Base-by-base conservation (phyloP, 2,797 vertebrate genomes). In the Onychomys arenicola region DNA sequence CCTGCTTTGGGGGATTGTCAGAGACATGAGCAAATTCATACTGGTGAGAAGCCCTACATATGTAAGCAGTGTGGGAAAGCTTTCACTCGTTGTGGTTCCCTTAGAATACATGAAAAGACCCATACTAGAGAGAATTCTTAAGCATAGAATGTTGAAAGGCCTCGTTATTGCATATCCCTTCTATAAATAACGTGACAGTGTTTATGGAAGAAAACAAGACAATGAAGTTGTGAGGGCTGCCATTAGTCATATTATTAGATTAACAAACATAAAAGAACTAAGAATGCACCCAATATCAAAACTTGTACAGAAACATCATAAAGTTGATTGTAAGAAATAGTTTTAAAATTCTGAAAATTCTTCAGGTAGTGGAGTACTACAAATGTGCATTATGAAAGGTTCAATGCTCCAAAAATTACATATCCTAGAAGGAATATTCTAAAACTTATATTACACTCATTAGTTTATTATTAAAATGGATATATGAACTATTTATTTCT, bases 31-130 rank as follows among this genome's bases (percentile, higher is more conserved):
- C 57, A 52, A 34, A 76, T n/a, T n/a, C 57, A 76, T 21, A 81
- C 52, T 16, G 65, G 65, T 7, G 85, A 89, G 65, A 81, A 81
- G 9, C 65, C 52, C 34, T 89, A 40, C 23, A 6, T 71, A 40
- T 93, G 92, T 52, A 84, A 89, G 34, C 85, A 89, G 14, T 95
- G 80, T 40, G 86, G 71, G 25, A 93, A 93, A 81, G 63, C 76
- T 17, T 88, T 93, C 37, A 77, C 73, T 73, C 55, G 65, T 4
- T 37, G 43, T 37, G 86, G 65, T 49, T 88, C 55, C 55, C 55
- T 81, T 61, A 69, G 43, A 49, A 81, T 59, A 37, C 85, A 93
- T 52, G 77, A 71, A 12, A 61, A 71, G 43, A 23, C 27, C n/a
- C 85, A 93, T 19, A 17, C 32, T 32, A 57, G 76, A 37, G 40